Conservation (phyloP, 2,888 invertebrate species). For the Chloromyia formosa region DNA sequence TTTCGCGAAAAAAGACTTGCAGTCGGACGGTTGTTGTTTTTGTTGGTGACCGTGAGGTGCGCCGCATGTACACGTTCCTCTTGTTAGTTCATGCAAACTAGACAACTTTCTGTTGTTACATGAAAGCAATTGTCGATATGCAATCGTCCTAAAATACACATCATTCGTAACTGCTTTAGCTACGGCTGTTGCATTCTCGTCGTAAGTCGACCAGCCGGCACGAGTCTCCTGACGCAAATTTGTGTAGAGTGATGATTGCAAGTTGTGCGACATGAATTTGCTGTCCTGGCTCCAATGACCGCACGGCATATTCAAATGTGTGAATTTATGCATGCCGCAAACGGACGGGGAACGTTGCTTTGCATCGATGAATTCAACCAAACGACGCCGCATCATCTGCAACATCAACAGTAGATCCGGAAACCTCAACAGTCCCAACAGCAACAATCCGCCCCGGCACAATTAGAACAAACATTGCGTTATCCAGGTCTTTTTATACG, state of each 20-base stretch:
- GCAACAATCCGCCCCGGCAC: slow-evolving; percentile 55
- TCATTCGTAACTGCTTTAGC: slow-evolving; percentile 25
- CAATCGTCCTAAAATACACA: neutral
- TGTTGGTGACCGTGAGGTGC: no score
- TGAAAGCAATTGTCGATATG: neutral
- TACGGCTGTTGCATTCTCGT: slow-evolving; percentile 55
- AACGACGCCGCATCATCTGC: slow-evolving; percentile 66
- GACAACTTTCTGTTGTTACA: slow-evolving; percentile 12
- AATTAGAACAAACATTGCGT: slow-evolving; percentile 63
- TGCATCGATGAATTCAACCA: slow-evolving; percentile 78
- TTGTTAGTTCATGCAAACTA: slow-evolving; percentile 43
- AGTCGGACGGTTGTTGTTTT: no score
- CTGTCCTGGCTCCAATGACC: slow-evolving; percentile 75
- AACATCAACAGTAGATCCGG: slow-evolving; percentile 37
- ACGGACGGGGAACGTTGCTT: slow-evolving; percentile 77
- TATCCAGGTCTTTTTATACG: slow-evolving; percentile 76
- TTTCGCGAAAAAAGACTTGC: no score
- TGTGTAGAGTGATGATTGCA: slow-evolving; percentile 73
- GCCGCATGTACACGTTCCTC: no score
- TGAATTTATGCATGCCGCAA: slow-evolving; percentile 67
- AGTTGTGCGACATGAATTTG: slow-evolving; percentile 75
- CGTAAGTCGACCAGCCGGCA: slow-evolving; percentile 57
- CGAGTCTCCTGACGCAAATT: slow-evolving; percentile 65
- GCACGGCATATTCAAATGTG: slow-evolving; percentile 80
- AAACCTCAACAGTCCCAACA: slow-evolving; percentile 16